Base-by-base conservation (phyloP, 2,888 invertebrate genomes). In the Pseudoips prasinana region DNA sequence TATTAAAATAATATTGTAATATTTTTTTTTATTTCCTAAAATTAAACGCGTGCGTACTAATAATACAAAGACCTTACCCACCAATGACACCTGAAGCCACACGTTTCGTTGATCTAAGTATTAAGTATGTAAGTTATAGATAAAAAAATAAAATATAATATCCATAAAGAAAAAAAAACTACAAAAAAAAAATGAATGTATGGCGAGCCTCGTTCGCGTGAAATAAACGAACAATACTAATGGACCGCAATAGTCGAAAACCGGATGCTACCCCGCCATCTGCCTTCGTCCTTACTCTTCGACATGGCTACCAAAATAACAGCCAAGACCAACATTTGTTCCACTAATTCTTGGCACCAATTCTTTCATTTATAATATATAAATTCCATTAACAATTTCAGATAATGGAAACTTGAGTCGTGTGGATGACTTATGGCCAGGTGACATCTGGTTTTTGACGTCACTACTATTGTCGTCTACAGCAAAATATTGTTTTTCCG, bases 71-170 rank as follows among this genome's bases (percentile, higher is more conserved):
- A 84, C 71, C 73, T 71, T 81, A 74, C 87, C 87, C 87, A 86
- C 87, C 87, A 85, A 86, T 79, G 73, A 80, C 84, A 84, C 73
- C 82, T 69, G 74, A 80, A 76, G 78, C 81, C 84, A 85, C 86
- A 81, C 83, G 85, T 84, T 75, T 80, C 73, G 68, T 82, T 73
- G 75, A 75, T 77, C 70, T 87, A 85, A 86, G 87, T 86, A 86
- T 87, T 87, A 86, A 81, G 68, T 80, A 81, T 74, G 74, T 86
- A 85, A 87, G 86, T 80, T 82, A 69, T 80, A 86, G 81, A 73
- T 80, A 82, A 85, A 73, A 63, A 57, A 73, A 69, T 68, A 68
- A 76, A 76, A 68, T 68, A 74, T 69, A 71, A 75, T 74, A 73
- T 59, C 50, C 58, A 59, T 71, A 75, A 77, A 73, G 69, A 63